Base-by-base conservation (phyloP, 2,797 vertebrate genomes). In the Micromesistius poutassou region DNA sequence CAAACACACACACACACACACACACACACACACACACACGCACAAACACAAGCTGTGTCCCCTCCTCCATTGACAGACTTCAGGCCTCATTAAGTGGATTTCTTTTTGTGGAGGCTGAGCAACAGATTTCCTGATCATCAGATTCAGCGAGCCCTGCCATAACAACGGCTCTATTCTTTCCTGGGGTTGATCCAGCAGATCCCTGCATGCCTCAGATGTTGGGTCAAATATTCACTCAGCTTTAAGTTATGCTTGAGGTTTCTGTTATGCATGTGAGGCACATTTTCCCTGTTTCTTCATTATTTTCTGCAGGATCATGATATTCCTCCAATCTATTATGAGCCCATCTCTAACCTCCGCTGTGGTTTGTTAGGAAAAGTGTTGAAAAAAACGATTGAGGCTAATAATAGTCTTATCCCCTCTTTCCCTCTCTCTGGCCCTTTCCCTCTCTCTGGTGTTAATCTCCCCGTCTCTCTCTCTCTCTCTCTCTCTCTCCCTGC, bases 61-160 rank as follows among this genome's bases (percentile, higher is more conserved):
- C 28, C 46, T 22, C 22, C 72, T 73, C 36, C 14, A 14, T 8
- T 46, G 55, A 9, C 72, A 76, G 75, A 85, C 82, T 86, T 83
- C 36, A 74, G 72, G 40, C 74, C 40, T 46, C 71, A 66, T 77
- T 46, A 74, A 55, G 72, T 9, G 42, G 31, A 42, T 35, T 46
- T 68, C 71, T 77, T 77, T 71, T 36, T 72, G 72, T 30, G 76
- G 70, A 76, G 78, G 40, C 30, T 79, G 68, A 72, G 62, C 74
- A 72, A 73, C 74, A 30, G 30, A 28, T 81, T 80, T 83, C 36
- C 79, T 71, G 62, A 25, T 71, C 22, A 25, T 78, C 31, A 62
- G 75, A 76, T 73, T 79, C 70, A 71, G 4, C 6, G 1, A 22
- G 55, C 55, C 55, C 55, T 7, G 55, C 22, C 50, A 55, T 55